Conservation (phyloP, 1,140 invertebrate genomes). For the Drosophila ogumai region DNA sequence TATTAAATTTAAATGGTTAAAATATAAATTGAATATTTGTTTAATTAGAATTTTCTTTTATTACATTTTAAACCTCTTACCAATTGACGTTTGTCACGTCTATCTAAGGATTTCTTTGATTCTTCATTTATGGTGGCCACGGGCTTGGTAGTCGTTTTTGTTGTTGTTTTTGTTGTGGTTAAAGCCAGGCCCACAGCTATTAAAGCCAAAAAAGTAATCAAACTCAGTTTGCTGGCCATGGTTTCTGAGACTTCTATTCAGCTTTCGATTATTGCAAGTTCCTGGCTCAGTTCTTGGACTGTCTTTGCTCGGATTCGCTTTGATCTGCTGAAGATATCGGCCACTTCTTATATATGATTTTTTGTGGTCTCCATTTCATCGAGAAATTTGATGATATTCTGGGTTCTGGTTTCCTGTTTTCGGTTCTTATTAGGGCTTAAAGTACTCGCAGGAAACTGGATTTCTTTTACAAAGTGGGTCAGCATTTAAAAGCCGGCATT, state of each 20-base stretch:
- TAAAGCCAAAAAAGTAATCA: constrained; percentile 37
- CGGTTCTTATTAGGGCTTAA: constrained; percentile 1
- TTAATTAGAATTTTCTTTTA: not conserved
- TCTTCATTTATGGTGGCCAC: not conserved
- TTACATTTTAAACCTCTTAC: constrained; percentile 19
- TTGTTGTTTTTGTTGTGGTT: constrained; percentile 21
- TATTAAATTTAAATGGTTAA: not conserved
- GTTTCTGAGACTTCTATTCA: not conserved
- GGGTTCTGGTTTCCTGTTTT: not conserved
- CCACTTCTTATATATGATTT: constrained; percentile 43
- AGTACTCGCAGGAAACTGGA: constrained; percentile 8
- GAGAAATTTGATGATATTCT: constrained; percentile 4
- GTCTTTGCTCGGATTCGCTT: constrained; percentile 20
- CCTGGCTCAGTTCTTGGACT: not conserved
- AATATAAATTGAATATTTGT: not conserved
- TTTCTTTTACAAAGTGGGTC: constrained; percentile 41
- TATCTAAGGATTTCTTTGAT: constrained; percentile 10
- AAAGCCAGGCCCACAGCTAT: constrained; percentile 7
- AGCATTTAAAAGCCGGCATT: constrained; percentile 16
- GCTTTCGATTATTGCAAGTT: not conserved
- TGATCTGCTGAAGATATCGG: constrained; percentile 1
- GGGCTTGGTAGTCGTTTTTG: not conserved
- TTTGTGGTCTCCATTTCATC: not conserved
- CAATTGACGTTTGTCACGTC: constrained; percentile 64
- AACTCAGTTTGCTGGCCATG: constrained; percentile 51